Evolutionary conservation across 2,888 invertebrate genomes (phyloP).

Genomic region (Bellardia bayeri): DNA sequence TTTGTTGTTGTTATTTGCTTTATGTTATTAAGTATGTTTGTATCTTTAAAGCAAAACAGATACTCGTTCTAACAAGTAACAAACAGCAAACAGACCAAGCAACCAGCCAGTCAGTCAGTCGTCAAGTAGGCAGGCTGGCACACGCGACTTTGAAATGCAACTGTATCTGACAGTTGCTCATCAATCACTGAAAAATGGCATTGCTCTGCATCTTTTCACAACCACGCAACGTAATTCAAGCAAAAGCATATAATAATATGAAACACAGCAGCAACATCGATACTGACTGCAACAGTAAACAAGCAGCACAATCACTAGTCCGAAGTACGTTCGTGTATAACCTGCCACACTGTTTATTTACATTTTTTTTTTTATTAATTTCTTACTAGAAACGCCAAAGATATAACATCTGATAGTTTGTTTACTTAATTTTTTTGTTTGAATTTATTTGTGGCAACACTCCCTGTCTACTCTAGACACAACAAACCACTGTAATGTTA

Average conservation of each 20-base stretch:
- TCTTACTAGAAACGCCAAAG: neutral
- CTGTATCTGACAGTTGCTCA: slow-evolving; percentile 76
- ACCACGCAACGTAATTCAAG: slow-evolving; percentile 65
- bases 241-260: slow-evolving; percentile 51
- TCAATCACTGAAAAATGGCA: slow-evolving; percentile 75
- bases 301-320: slow-evolving; percentile 30
- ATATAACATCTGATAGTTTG: slow-evolving; percentile 39
- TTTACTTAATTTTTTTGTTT: neutral
- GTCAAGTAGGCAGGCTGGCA: slow-evolving; percentile 21
- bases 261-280: slow-evolving; percentile 49
- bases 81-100: slow-evolving; percentile 8
- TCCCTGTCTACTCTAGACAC: slow-evolving; percentile 16
- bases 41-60: slow-evolving; percentile 49
- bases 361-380: slow-evolving; percentile 15
- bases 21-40: slow-evolving; percentile 50
- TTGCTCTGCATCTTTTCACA: slow-evolving; percentile 71
- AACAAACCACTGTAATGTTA: slow-evolving; percentile 35
- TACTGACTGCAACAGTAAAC: slow-evolving; percentile 23
- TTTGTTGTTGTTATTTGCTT: slow-evolving; percentile 19
- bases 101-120: slow-evolving; percentile 29
- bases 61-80: slow-evolving; percentile 12
- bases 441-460: slow-evolving; percentile 26
- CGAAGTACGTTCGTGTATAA: neutral
- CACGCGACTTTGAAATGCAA: slow-evolving; percentile 74
- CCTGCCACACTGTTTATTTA: slow-evolving; percentile 16